These are phyloP conservation scores for Myotis pilosus DNA, from an alignment of 2,797 vertebrate genomes.

Conservation along the genomic window DNA sequence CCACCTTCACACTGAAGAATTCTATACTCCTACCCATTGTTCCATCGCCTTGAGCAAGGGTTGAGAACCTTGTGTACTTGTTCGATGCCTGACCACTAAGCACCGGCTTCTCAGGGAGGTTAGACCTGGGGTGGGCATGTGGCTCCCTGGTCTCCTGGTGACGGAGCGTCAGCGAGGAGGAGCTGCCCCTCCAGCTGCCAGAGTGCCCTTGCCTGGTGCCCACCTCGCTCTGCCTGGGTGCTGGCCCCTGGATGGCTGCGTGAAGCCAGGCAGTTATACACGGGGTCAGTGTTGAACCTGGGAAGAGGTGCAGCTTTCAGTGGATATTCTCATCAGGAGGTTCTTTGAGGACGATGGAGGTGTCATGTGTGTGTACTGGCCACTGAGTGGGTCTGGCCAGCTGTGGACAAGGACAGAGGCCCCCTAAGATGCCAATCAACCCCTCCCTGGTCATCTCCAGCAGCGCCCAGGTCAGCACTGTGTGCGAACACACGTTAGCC, in stretches of 20 bases:
- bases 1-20: too few species aligned
- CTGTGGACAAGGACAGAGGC: background rate
- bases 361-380: rapidly evolving
- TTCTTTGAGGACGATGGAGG: rapidly evolving
- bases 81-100: background rate
- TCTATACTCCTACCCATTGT: background rate
- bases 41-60: background rate
- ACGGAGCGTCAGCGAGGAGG: rapidly evolving
- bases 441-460: background rate
- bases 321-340: rapidly evolving
- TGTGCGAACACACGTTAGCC: rapidly evolving
- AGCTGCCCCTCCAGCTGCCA: rapidly evolving
- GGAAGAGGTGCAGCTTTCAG: rapidly evolving
- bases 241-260: rapidly evolving
- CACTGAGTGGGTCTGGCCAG: rapidly evolving
- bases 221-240: rapidly evolving
- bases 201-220: background rate
- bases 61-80: background rate
- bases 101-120: background rate
- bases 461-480: background rate
- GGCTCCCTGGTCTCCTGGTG: rapidly evolving
- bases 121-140: rapidly evolving
- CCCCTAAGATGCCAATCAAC: rapidly evolving
- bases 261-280: rapidly evolving
- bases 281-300: rapidly evolving